Evolutionary conservation across 2,113 vertebrate genomes (phyloP), one percentile per base, ranked within the genome.

Genomic region (Dermatemys mawii): DNA sequence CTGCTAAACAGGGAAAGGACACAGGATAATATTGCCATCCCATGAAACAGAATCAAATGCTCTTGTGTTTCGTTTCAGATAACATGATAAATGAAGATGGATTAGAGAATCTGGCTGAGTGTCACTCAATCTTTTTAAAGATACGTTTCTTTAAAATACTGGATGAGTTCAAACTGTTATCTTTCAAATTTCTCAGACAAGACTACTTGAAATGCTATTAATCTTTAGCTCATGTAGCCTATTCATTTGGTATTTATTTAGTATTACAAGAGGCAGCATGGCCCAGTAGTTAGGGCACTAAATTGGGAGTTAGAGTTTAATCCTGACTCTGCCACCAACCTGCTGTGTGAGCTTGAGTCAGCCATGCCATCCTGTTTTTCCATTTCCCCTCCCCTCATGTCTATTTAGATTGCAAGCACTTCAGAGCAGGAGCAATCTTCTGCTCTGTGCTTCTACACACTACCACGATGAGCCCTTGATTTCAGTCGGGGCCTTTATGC

Each of bases 1-100:
- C 81, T 94, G 73, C 3, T 89, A 60, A 95, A 89, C 49, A 87
- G 44, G 78, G 92, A 93, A 92, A 91, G 80, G 63, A 87, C 63
- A 78, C 14, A 53, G 24, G 5, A 90, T 60, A 46, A 19, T 32
- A 81, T 87, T 92, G 86, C 57, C 41, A 48, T 83, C 70, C 13
- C 75, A 9, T 51, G 63, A 95, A 90, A 19, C 21, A 87, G 22
- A 93, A 93, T 78, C 7, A 79, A 92, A 82, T 92, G 2, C 3
- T 78, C 92, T 94, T 94, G 2, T 60, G n/a, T 94, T 80, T 95
- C 2, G 3, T 83, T 11, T 80, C 86, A 70, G 38, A 1, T 81
- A 80, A 86, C 27, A 70, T 21, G 90, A 22, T 1, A 9, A 24
- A 48, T 10, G 32, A 81, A 90, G 83, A 54, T 19, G 21, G 54